Conservation (phyloP, 2,113 vertebrate genomes). For the Onychorhynchus coronatus region DNA sequence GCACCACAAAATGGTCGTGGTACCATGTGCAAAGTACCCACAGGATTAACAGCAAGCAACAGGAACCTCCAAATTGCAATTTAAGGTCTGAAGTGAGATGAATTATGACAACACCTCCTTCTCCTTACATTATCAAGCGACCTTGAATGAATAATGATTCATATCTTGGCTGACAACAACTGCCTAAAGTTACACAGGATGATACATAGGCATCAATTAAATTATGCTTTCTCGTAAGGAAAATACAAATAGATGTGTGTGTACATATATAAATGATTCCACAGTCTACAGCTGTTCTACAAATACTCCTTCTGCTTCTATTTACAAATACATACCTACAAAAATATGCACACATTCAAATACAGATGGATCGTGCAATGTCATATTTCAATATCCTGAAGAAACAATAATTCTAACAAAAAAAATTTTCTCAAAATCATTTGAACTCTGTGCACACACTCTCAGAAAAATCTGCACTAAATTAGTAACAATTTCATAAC, state of each 20-base stretch:
- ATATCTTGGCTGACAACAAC: not conserved
- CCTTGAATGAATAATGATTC: not conserved
- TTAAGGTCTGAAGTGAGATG: not conserved
- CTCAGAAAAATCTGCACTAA: not conserved
- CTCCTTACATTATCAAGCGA: not conserved
- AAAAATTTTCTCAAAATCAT: not conserved
- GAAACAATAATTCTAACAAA: not conserved
- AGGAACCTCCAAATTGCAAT: not conserved
- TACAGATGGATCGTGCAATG: not conserved
- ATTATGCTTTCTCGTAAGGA: not conserved
- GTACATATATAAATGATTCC: not conserved
- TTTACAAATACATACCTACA: not conserved
- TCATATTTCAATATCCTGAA: not conserved
- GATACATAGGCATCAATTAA: not conserved
- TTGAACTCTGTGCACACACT: not conserved
- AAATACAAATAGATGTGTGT: not conserved
- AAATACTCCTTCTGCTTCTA: not conserved
- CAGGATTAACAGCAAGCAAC: not conserved
- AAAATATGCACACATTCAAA: not conserved
- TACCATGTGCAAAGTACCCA: not conserved
- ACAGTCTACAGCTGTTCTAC: not conserved
- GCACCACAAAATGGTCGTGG: not conserved
- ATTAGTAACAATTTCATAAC: conserved; percentile 8
- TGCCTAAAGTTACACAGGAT: not conserved
- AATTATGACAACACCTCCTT: not conserved